Evolutionary conservation across 2,888 invertebrate species (phyloP), one percentile per base, ranked within the genome.

Genomic region (Lasioglossum marginatum): DNA sequence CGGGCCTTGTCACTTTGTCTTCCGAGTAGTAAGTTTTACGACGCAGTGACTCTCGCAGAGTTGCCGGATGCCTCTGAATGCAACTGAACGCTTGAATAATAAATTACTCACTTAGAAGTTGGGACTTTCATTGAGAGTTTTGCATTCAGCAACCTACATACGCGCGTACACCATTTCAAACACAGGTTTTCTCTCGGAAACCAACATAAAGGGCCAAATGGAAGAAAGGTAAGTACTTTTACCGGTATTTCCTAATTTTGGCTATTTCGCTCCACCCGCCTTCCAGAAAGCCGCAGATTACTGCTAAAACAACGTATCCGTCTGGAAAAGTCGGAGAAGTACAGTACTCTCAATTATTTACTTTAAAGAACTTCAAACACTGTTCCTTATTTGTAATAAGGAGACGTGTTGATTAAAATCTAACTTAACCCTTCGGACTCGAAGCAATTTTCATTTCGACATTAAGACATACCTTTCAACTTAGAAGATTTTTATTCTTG

Each of bases 1-100:
- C 68, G 34, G 23, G 23, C 68, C 34, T 10, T 37, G 68, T 37
- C 68, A 68, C 68, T 68, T 68, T 68, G 68, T 68, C 34, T 68
- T 68, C 68, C 68, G 68, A 68, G 70, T 70, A n/a, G 70, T 23
- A n/a, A 70, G 70, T 70, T 70, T 70, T 70, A 40, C 40, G 70
- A 70, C 23, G 37, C 70, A 12, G 70, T 1, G 68, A 37, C 68
- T 63, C 63, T 63, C 63, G 63, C 63, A 43, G 63, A 31, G 31
- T 19, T 63, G 63, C 63, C 31, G 48, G 31, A 19, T 63, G 31
- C 31, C 63, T 63, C 31, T 31, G 63, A 63, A 63, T 63, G 63
- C 31, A 6, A 63, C 63, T 8, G 63, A 63, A 63, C 63, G 63
- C 31, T 68, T 68, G 68, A 73, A 48, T 48, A 45, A 48, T 52